Conservation (phyloP, 2,888 invertebrate species). For the Aplocera efformata region DNA sequence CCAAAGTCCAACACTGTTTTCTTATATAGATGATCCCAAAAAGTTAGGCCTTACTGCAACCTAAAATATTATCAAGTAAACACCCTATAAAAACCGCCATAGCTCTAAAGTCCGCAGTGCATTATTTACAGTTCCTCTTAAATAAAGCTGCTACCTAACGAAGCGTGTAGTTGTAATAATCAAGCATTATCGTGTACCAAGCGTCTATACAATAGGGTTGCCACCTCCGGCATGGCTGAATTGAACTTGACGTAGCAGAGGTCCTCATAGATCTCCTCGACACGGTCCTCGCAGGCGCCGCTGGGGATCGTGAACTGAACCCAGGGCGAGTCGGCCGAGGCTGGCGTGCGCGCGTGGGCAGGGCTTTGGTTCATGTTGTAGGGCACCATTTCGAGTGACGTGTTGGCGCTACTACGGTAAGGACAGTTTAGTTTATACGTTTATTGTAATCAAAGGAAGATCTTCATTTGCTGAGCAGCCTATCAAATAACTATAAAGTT, state of each 20-base stretch:
- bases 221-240: constrained; percentile 85
- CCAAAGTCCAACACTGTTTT: too few relatives aligned
- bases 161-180: constrained; percentile 17
- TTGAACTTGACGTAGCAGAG: constrained; percentile 92
- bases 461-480: too few relatives aligned
- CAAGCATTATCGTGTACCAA: constrained; percentile 29
- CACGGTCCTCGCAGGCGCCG: constrained; percentile 81
- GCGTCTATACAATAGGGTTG: constrained; percentile 26
- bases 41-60: too few relatives aligned
- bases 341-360: constrained; percentile 37
- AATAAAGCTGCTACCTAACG: constrained; percentile 6
- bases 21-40: too few relatives aligned
- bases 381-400: constrained; percentile 49
- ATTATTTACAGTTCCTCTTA: constrained; percentile 8
- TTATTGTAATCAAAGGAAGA: too few relatives aligned
- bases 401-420: constrained; percentile 48
- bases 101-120: constrained; percentile 10
- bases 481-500: too few relatives aligned
- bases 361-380: constrained; percentile 42
- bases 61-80: background rate
- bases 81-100: background rate
- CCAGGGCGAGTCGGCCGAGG: constrained; percentile 78
- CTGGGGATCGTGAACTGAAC: constrained; percentile 84
- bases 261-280: constrained; percentile 93
- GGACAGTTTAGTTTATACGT: background rate